phyloP scores from a whole-genome alignment of 2,888 invertebrate genomes.

The Drosophila mayaguana region DNA sequence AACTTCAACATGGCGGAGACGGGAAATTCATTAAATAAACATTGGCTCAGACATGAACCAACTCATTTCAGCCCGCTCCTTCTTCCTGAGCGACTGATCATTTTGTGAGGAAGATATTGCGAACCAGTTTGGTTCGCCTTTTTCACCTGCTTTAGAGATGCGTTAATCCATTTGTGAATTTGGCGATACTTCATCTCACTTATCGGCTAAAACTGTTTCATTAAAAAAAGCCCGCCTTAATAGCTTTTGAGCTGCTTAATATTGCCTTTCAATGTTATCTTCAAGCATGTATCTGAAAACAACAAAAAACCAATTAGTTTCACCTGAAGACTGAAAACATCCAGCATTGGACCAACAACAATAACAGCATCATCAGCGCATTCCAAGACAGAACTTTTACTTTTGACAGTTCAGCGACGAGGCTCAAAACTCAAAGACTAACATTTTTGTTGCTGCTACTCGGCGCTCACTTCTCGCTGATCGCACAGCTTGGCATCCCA shows the following conservation, averaged over 20 bases:
- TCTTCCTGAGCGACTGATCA: background rate
- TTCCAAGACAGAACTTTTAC: constrained; percentile 75
- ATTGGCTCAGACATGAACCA: background rate
- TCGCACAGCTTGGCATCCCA: constrained; percentile 37
- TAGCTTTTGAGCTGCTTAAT: constrained; percentile 9
- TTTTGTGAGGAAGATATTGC: background rate
- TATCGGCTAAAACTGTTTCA: background rate
- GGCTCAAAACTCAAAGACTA: constrained; percentile 44
- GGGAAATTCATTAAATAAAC: background rate
- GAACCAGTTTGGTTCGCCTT: background rate
- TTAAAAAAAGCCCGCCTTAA: constrained; percentile 4
- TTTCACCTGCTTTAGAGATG: background rate
- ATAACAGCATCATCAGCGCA: constrained; percentile 38
- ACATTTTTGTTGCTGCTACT: constrained; percentile 26
- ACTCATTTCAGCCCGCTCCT: background rate
- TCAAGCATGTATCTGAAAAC: constrained; percentile 15
- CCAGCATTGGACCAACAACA: constrained; percentile 29
- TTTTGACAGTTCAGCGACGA: constrained; percentile 60
- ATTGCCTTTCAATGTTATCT: constrained; percentile 13
- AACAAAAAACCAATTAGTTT: constrained; percentile 55
- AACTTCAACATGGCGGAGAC: background rate
- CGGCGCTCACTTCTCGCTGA: constrained; percentile 10
- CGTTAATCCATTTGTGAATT: background rate
- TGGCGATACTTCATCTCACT: constrained; percentile 1
- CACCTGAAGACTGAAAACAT: constrained; percentile 38